Percentiles rank a stretch among this genome's conserved stretches.
Evolutionary conservation across 2,888 invertebrate species (phyloP).

Genomic region (Tuberolachnus salignus): DNA sequence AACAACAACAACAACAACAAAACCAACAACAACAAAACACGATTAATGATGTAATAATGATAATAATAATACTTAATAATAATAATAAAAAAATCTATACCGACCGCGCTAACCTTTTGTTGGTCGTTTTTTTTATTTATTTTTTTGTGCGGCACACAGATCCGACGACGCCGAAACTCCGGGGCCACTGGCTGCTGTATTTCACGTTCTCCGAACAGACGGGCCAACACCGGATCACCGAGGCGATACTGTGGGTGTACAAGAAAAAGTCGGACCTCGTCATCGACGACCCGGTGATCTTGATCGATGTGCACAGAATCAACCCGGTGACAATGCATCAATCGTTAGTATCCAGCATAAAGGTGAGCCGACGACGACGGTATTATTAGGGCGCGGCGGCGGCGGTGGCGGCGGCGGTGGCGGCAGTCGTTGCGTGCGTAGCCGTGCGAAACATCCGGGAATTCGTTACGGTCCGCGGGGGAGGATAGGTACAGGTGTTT

Average conservation of each 20-base stretch:
- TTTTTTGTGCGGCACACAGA: slow-evolving; percentile 45
- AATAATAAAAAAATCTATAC: slow-evolving; percentile 16
- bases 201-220: slow-evolving; percentile 76
- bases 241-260: slow-evolving; percentile 69
- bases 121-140: slow-evolving; percentile 48
- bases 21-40: not conserved
- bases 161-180: slow-evolving; percentile 70
- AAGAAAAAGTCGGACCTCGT: slow-evolving; percentile 68
- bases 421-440: no score
- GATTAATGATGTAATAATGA: slow-evolving; percentile 38
- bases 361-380: slow-evolving; percentile 38
- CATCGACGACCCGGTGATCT: slow-evolving; percentile 59
- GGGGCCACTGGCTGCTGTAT: slow-evolving; percentile 74
- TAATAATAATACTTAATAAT: slow-evolving; percentile 9
- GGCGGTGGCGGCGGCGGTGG: no score
- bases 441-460: no score
- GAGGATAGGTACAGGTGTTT: no score
- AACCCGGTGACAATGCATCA: slow-evolving; percentile 63
- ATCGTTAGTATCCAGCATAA: slow-evolving; percentile 60
- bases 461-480: no score
- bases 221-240: slow-evolving; percentile 72
- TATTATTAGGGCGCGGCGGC: not conserved
- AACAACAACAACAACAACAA: slow-evolving; percentile 22
- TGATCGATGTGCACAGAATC: slow-evolving; percentile 62
- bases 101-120: slow-evolving; percentile 44